Evolutionary conservation across 2,797 vertebrate species (phyloP).

Genomic region (Falco berigora): DNA sequence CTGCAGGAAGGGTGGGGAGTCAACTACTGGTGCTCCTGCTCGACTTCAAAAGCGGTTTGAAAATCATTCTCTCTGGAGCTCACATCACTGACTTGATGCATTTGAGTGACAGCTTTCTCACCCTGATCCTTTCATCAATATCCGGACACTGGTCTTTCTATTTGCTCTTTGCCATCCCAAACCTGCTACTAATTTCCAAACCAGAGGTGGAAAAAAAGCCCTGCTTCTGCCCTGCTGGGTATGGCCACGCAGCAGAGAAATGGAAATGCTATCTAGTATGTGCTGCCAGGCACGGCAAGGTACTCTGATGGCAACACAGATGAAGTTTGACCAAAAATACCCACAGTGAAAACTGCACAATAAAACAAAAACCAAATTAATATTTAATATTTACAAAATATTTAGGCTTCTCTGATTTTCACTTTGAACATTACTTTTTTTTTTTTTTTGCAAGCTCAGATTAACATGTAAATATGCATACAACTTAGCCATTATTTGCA

Average conservation of each 20-base stretch:
- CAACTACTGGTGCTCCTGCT: fast-evolving
- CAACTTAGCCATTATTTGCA: neutral
- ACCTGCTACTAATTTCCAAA: neutral
- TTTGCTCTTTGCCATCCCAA: neutral
- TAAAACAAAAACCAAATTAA: neutral
- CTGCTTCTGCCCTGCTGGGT: neutral
- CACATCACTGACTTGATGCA: neutral
- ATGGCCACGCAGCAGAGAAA: neutral
- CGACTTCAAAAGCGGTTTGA: fast-evolving
- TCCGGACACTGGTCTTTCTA: neutral
- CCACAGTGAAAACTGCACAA: neutral
- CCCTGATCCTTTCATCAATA: neutral
- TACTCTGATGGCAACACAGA: neutral
- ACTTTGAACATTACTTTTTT: neutral
- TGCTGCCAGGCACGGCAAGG: neutral
- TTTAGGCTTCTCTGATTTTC: neutral
- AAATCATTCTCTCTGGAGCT: neutral
- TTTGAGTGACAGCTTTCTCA: neutral
- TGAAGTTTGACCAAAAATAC: neutral
- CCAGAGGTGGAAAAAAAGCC: neutral
- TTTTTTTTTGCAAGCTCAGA: neutral
- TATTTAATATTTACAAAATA: neutral
- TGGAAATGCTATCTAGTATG: neutral
- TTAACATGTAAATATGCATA: neutral
- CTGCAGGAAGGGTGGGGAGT: fast-evolving